phyloP scores from a whole-genome alignment of 2,797 vertebrate species.

The Anableps anableps region DNA sequence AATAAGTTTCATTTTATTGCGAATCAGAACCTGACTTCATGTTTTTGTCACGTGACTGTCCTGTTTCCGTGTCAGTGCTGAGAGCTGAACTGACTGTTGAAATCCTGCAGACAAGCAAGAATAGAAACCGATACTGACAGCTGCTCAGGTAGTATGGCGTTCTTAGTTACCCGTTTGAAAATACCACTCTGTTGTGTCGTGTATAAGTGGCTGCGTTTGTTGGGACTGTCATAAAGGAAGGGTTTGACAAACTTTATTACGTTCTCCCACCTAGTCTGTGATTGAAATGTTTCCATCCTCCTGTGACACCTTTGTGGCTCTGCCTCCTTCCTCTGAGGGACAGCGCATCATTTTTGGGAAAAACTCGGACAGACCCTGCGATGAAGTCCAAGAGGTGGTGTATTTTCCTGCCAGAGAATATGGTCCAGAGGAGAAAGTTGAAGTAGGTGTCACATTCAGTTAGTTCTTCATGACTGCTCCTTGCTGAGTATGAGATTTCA shows the following conservation, averaged over 20 bases:
- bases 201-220: background rate
- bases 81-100: background rate
- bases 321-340: conserved; percentile 87
- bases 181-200: background rate
- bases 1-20: background rate
- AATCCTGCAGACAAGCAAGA: conserved; percentile 17
- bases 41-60: conserved; percentile 46
- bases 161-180: background rate
- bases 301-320: conserved; percentile 95
- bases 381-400: conserved; percentile 95
- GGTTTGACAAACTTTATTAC: background rate
- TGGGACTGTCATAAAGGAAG: background rate
- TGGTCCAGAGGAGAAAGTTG: conserved; percentile 76
- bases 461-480: conserved; percentile 9
- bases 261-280: background rate
- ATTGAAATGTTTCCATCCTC: conserved; percentile 80
- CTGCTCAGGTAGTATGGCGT: background rate
- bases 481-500: conserved; percentile 20
- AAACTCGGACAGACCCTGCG: conserved; percentile 92
- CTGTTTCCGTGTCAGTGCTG: conserved; percentile 37
- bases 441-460: conserved; percentile 78
- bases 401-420: conserved; percentile 83
- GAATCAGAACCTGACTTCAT: conserved; percentile 32
- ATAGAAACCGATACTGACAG: conserved; percentile 40
- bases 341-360: conserved; percentile 91